These are phyloP conservation scores for Heliconius erato DNA, from an alignment of 2,888 invertebrate genomes.

Conservation along the genomic window DNA sequence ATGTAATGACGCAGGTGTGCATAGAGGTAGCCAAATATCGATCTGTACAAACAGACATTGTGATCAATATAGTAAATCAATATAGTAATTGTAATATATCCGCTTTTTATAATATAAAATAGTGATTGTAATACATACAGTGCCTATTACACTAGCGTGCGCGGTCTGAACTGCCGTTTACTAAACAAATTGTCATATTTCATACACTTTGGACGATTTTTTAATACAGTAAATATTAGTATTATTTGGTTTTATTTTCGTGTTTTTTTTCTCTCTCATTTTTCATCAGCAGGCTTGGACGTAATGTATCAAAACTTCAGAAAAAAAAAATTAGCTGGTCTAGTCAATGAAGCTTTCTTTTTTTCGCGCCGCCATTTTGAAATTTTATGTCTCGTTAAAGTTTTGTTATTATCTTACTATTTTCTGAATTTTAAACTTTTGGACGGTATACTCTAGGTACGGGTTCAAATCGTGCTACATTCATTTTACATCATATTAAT, in stretches of 20 bases:
- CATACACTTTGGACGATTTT: constrained; percentile 9
- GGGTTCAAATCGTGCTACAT: neutral
- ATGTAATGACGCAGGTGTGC: neutral
- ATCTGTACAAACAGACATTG: constrained; percentile 9
- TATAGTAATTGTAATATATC: constrained; percentile 6
- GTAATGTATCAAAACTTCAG: neutral
- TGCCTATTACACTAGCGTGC: constrained; percentile 27
- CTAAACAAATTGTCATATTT: constrained; percentile 6
- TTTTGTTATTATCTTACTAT: neutral
- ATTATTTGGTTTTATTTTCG: constrained; percentile 4
- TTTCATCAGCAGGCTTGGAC: neutral
- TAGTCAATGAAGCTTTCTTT: neutral
- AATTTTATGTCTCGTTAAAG: neutral
- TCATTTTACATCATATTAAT: neutral
- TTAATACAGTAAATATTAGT: constrained; percentile 13
- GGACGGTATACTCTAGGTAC: neutral
- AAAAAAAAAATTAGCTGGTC: neutral
- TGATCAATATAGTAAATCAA: constrained; percentile 8
- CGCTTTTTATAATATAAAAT: constrained; percentile 8
- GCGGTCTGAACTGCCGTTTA: neutral
- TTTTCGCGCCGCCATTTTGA: neutral
- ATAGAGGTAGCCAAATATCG: constrained; percentile 17
- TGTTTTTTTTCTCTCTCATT: constrained; percentile 2
- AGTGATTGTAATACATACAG: constrained; percentile 9
- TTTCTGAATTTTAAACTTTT: neutral